phyloP scores from a whole-genome alignment of 2,888 invertebrate species.

The Drosophila mettleri region DNA sequence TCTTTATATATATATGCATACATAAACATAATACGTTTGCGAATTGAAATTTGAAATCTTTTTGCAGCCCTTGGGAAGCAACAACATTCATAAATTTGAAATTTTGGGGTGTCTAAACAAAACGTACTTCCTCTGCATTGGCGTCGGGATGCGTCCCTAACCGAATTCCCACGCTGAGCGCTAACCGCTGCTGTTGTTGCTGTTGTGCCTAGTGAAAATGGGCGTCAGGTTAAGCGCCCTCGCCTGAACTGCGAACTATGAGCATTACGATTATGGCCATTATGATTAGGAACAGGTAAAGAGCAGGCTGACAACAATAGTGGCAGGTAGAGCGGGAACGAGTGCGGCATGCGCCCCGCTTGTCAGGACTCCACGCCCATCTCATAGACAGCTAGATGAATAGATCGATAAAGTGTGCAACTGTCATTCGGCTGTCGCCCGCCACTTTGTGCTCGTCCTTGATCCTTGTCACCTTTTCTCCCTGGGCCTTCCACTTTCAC shows the following conservation, averaged over 20 bases:
- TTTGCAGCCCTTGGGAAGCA: constrained; percentile 1
- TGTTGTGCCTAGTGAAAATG: constrained; percentile 14
- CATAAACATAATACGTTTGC: too few species aligned
- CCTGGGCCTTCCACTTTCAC: constrained; percentile 23
- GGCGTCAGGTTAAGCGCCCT: constrained; percentile 45
- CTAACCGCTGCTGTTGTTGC: neutral
- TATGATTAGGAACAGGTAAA: constrained; percentile 15
- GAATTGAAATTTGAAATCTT: neutral
- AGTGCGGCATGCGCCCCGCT: constrained; percentile 13
- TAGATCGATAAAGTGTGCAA: neutral
- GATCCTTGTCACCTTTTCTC: constrained; percentile 39
- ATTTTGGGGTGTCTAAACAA: constrained; percentile 2
- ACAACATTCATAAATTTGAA: neutral
- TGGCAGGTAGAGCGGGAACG: constrained; percentile 21
- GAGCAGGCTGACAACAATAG: neutral
- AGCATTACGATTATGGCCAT: constrained; percentile 27
- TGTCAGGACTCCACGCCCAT: constrained; percentile 22
- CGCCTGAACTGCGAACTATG: constrained; percentile 8
- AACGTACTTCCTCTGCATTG: constrained; percentile 37
- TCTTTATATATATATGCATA: too few species aligned
- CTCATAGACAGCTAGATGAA: constrained; percentile 19
- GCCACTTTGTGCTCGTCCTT: constrained; percentile 28
- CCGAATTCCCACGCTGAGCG: constrained; percentile 43
- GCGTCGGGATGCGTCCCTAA: constrained; percentile 23
- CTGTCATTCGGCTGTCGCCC: constrained; percentile 29